Percentiles rank a stretch among this genome's conserved stretches.
These are phyloP conservation scores for Luperina testacea DNA, from an alignment of 2,888 invertebrate species.

Conservation along the genomic window DNA sequence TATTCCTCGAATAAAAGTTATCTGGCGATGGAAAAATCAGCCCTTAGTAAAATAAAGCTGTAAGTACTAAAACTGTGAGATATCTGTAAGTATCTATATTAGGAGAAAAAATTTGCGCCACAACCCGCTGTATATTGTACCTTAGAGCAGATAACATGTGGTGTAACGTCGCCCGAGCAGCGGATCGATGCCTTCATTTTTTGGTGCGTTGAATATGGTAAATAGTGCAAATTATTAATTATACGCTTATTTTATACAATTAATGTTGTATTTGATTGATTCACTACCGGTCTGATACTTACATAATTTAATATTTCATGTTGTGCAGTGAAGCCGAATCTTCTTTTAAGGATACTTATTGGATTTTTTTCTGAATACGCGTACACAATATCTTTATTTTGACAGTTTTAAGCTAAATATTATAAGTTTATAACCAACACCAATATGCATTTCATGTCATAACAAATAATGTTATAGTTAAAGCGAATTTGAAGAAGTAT, in stretches of 20 bases:
- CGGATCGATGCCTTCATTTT: conserved; percentile 68
- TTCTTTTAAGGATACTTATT: not conserved
- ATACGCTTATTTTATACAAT: conserved; percentile 58
- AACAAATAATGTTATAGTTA: not conserved
- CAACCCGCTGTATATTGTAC: conserved; percentile 16
- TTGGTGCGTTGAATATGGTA: conserved; percentile 50
- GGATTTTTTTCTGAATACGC: not conserved
- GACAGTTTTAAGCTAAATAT: not conserved
- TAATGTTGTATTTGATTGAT: conserved; percentile 46
- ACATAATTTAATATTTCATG: conserved; percentile 33
- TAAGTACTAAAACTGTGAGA: not conserved
- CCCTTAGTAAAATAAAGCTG: too few species aligned
- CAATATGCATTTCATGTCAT: not conserved
- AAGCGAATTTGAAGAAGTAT: not conserved
- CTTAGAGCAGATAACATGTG: conserved; percentile 8
- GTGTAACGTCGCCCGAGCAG: conserved; percentile 33
- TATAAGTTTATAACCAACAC: not conserved
- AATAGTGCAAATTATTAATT: conserved; percentile 63
- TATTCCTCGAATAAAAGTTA: too few species aligned
- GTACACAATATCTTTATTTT: not conserved
- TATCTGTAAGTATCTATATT: not conserved
- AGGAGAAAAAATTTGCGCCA: not conserved
- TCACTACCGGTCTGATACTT: conserved; percentile 31
- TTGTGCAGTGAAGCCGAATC: conserved; percentile 3
- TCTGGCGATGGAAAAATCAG: too few species aligned